Evolutionary conservation across 1,140 invertebrate species (phyloP), one percentile per base, ranked within the genome.

Genomic region (Leptopilina clavipes): DNA sequence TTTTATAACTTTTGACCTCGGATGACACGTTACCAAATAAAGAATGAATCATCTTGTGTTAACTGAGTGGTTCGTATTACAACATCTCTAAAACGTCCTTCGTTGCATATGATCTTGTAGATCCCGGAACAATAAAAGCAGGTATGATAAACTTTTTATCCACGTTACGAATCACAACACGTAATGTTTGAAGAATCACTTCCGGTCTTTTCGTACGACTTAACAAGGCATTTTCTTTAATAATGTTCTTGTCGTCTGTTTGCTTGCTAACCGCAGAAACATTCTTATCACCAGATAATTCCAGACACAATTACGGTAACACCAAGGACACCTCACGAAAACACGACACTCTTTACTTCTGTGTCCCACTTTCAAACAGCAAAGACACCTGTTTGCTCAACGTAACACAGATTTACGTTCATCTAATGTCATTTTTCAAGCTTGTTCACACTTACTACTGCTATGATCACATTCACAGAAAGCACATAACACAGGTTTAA

Each of bases 391-490:
- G 5, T 48, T 48, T n/a, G 12, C 45, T n/a, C 45, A 11, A 12
- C 14, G 45, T 3, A 48, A 1, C 45, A 48, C 45, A 12, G 11
- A 1, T 48, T 11, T 11, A 14, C 45, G 12, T 11, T 48, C 45
- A 12, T 48, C 45, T 48, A 48, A n/a, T n/a, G 45, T 14, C 45
- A 48, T 48, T n/a, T 48, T 48, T n/a, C 45, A 11, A 0, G 45
- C 45, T 48, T 48, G 45, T 3, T 48, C 45, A 48, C 45, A 48
- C 12, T 14, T 48, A 48, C 12, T n/a, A 11, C 45, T 48, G 1
- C 0, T 14, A 48, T 48, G 45, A 14, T 48, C 45, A 9, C 43
- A 9, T 72, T 1, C 85, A 86, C 3, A 81, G 74, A 18, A 17
- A 17, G 37, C 59, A 31, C 43, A 31, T 74, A 18, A 52, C 40